These are phyloP conservation scores for Pterophyllum scalare DNA, from an alignment of 2,113 vertebrate species.

Conservation along the genomic window DNA sequence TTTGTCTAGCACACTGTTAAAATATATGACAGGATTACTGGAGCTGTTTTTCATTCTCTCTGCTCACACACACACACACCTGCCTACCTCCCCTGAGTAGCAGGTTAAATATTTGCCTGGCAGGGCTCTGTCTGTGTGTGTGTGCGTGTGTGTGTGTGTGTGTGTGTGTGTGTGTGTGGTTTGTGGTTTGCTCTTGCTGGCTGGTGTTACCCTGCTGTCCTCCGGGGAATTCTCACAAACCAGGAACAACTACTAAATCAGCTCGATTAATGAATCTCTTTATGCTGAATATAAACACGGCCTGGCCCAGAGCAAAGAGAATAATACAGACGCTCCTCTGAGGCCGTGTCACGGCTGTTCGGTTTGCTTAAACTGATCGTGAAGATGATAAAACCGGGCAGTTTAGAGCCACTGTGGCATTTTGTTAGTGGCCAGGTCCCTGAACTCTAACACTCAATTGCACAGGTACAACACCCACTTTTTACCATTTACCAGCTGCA, in stretches of 20 bases:
- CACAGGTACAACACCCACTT: not conserved
- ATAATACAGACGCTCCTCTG: not conserved
- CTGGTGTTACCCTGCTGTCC: not conserved
- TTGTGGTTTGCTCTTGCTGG: conserved; percentile 14
- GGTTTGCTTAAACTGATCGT: not conserved
- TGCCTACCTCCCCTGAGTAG: conserved; percentile 29
- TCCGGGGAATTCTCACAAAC: conserved; percentile 9
- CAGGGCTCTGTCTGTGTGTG: not conserved
- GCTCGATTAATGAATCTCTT: conserved; percentile 9
- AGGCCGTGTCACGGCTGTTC: not conserved
- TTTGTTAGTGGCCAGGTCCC: not conserved
- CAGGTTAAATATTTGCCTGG: conserved; percentile 57
- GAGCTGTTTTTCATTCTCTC: not conserved
- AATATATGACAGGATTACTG: conserved; percentile 16
- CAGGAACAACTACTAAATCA: not conserved
- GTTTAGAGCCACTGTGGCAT: not conserved
- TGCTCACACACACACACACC: not conserved
- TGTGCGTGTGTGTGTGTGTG: not conserved
- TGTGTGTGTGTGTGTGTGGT: not conserved
- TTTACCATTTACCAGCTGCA: not conserved
- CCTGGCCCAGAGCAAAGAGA: not conserved
- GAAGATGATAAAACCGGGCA: not conserved
- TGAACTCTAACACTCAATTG: not conserved
- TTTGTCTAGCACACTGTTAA: not conserved
- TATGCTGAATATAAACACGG: not conserved